Evolutionary conservation across 2,797 vertebrate genomes (phyloP), one percentile per base, ranked within the genome.

Genomic region (Varecia variegata): DNA sequence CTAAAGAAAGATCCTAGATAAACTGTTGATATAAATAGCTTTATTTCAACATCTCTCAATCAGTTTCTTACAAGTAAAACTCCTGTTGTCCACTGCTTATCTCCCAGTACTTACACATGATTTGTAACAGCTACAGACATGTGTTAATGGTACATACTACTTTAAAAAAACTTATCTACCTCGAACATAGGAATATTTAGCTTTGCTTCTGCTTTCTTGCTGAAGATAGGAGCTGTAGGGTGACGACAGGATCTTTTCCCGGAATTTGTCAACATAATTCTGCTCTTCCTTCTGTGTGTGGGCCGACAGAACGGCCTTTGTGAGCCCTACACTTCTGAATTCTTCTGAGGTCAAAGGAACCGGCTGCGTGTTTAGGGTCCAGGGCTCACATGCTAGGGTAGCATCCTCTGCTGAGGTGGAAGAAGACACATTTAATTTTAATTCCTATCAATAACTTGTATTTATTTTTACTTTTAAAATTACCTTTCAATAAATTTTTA

Each of bases 271-370:
- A 52, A 99, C 99, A 0, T 99, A 99, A 85, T 99, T 98, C 97
- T 99, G 99, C 92, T 99, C 99, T 82, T 99, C 99, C 92, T 99
- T 99, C 96, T 99, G 99, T 0, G 99, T 99, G 97, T 99, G 99
- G 23, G 99, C 99, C 0, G 99, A 99, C 70, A 99, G 97, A 0
- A 99, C 98, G 94, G 99, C 98, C 88, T 99, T 99, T 2, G 99
- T 99, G 79, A 99, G 98, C 21, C 99, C 99, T 20, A 99, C 77
- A 10, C 98, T 98, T 83, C 96, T 98, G 21, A 98, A 97, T 76
- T 98, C 99, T 92, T 99, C 99, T 2, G 98, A 25, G 0, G 98
- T 93, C 0, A 96, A 3, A 10, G 94, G 27, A 54, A 95, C 91
- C 30, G 73, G 60, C 62, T 95, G 98, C 18, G 97, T 88, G 0